A percentile compares a stretch with the other conserved stretches of the same genome.
phyloP scores from a whole-genome alignment of 2,888 invertebrate genomes.

The Chalcosyrphus nemorum region DNA sequence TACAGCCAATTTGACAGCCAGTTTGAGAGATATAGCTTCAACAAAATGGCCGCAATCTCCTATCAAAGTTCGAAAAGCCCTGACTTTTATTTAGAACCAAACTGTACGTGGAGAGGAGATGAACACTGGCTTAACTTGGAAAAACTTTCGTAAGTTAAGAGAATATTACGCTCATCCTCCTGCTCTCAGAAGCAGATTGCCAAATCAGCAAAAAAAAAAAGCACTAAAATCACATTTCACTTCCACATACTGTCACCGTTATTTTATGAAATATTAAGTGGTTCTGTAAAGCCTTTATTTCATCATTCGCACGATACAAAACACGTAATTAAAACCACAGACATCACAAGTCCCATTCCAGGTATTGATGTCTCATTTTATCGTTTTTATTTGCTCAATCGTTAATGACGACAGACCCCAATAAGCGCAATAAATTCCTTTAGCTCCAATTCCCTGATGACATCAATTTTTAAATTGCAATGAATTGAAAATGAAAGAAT shows the following conservation, averaged over 20 bases:
- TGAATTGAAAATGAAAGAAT: slow-evolving; percentile 57
- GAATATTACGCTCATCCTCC: no score
- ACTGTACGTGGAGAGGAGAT: no score
- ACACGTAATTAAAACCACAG: not conserved
- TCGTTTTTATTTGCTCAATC: not conserved
- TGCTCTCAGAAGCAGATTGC: no score
- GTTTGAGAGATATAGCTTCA: no score
- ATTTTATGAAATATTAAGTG: not conserved
- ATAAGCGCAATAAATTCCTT: slow-evolving; percentile 39
- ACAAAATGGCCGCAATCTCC: no score
- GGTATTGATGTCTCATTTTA: not conserved
- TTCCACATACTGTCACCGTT: not conserved
- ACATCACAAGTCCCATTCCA: not conserved
- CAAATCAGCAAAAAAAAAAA: no score
- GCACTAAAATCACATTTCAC: no score
- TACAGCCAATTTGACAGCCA: no score
- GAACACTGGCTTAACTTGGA: no score
- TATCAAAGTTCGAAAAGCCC: no score
- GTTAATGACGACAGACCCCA: not conserved
- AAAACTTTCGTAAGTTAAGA: no score
- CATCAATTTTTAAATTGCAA: slow-evolving; percentile 46
- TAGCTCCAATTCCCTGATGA: not conserved
- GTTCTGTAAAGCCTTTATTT: not conserved
- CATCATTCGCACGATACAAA: not conserved
- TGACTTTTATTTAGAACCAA: no score